Evolutionary conservation across 2,113 vertebrate species (phyloP).

Genomic region (Passer montanus): DNA sequence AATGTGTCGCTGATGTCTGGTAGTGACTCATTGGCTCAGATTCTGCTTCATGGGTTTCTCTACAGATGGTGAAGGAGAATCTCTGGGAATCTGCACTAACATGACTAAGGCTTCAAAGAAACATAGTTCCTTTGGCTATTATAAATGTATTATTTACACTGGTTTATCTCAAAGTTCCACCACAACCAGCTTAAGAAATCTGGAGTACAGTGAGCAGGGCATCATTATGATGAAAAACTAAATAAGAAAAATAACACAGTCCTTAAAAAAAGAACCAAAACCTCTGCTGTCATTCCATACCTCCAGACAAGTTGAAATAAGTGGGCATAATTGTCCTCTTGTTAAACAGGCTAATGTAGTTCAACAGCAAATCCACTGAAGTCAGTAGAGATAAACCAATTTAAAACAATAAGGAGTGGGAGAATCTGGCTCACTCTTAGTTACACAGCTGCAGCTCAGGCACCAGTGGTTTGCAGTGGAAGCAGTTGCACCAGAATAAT

Average conservation of each 20-base stretch:
- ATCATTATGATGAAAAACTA: not conserved
- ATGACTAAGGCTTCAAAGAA: not conserved
- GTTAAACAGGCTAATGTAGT: constrained; percentile 7
- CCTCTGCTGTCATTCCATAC: not conserved
- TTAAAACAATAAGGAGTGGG: constrained; percentile 8
- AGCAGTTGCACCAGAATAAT: not conserved
- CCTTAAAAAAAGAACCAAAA: not conserved
- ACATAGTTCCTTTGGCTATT: not conserved
- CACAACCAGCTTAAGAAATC: not conserved
- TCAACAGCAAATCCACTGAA: constrained; percentile 33
- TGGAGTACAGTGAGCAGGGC: not conserved
- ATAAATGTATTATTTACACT: not conserved
- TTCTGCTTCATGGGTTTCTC: not conserved
- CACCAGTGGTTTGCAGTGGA: not conserved
- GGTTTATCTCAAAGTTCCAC: not conserved
- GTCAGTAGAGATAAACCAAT: constrained; percentile 15
- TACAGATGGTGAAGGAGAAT: not conserved
- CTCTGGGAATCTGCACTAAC: not conserved
- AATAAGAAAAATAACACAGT: not conserved
- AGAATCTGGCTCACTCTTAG: constrained; percentile 18
- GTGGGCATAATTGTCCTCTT: not conserved
- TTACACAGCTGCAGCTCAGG: constrained; percentile 10
- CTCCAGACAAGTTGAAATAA: constrained; percentile 2
- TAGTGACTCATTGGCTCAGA: not conserved
- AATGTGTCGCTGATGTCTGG: not conserved